These are phyloP conservation scores for Stomorhina lunata DNA, from an alignment of 2,888 invertebrate species.

Conservation along the genomic window DNA sequence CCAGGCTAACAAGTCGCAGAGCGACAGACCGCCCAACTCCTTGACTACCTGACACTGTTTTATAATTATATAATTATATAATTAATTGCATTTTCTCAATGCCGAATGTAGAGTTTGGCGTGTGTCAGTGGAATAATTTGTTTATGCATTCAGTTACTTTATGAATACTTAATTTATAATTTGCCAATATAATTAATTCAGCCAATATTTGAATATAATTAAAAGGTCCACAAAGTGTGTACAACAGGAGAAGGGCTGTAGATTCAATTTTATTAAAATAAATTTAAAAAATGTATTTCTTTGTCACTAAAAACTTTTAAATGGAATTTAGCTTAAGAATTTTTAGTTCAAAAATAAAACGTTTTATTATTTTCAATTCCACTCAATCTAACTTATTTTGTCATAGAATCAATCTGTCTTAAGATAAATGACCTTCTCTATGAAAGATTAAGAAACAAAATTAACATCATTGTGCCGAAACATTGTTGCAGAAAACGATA, in stretches of 20 bases:
- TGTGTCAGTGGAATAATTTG: conserved; percentile 32
- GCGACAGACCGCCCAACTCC: background rate
- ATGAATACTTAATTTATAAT: conserved; percentile 38
- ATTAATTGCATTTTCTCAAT: conserved; percentile 33
- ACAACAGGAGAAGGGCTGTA: too few species aligned
- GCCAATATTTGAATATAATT: background rate
- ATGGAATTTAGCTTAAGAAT: too few species aligned
- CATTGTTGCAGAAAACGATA: background rate
- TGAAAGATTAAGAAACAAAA: background rate
- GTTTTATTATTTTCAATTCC: too few species aligned
- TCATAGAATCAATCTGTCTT: too few species aligned
- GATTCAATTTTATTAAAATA: background rate
- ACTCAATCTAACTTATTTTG: too few species aligned
- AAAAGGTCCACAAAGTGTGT: too few species aligned
- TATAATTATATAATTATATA: too few species aligned
- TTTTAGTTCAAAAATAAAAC: too few species aligned
- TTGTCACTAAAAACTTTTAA: too few species aligned
- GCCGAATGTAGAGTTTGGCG: background rate
- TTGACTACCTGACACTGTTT: background rate
- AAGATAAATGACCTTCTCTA: background rate
- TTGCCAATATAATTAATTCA: background rate
- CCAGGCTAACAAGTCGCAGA: background rate
- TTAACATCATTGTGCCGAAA: background rate
- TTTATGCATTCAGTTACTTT: conserved; percentile 20
- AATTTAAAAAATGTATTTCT: background rate